Evolutionary conservation across 1,140 invertebrate species (phyloP), one percentile per base, ranked within the genome.

Genomic region (Drosophila equinoxialis): DNA sequence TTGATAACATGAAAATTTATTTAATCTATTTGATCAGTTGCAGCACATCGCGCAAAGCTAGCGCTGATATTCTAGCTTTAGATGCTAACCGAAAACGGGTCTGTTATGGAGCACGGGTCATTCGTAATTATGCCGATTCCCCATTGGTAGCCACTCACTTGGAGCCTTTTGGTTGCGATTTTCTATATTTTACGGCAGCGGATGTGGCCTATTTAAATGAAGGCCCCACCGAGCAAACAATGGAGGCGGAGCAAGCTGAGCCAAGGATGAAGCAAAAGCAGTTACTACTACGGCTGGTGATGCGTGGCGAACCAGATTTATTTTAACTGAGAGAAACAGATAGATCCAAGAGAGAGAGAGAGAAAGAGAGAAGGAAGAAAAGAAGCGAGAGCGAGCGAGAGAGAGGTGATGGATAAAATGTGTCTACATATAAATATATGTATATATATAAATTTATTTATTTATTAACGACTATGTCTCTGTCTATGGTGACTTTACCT

Each of bases 121-220:
- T 59, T 0, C 57, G 57, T 7, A 59, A 59, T 11, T 59, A 59
- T 10, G 33, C 14, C 8, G 14, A 37, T 33, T 59, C 57, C 0
- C 57, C 57, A 11, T 6, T 59, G 57, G 57, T 59, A 3, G 57
- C 57, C 57, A 59, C 57, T 10, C 30, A 39, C 8, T 11, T 59
- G 33, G 57, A 59, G 57, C 57, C 57, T 14, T 59, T 37, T 37
- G 57, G 57, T 11, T 17, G n/a, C 37, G 57, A 59, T 11, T 59
- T 59, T 59, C 2, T 37, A 10, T 35, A 11, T 13, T 59, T 59
- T n/a, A 37, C 57, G 10, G 57, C 33, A 20, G 57, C 57, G 1
- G 57, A 59, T 59, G 57, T 59, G n/a, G 57, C 57, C n/a, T 59
- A 37, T 20, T 59, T 59, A 30, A 59, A 59, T 37, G 57, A 37